Conservation (phyloP, 2,797 vertebrate species). For the Aeoliscus strigatus region DNA sequence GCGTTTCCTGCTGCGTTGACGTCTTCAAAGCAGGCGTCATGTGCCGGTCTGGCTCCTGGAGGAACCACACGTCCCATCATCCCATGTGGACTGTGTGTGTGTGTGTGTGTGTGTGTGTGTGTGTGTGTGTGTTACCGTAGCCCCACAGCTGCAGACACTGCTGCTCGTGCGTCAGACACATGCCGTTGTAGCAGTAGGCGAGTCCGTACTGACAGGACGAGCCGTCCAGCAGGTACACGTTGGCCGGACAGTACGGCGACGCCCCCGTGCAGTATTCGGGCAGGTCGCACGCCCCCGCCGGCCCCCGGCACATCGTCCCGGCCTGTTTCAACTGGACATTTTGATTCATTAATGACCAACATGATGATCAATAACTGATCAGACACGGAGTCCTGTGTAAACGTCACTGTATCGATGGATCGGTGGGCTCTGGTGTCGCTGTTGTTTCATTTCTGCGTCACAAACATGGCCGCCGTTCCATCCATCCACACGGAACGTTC, state of each 20-base stretch:
- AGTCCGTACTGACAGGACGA: conserved; percentile 75
- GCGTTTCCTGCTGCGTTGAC: conserved; percentile 88
- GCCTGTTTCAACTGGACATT: conserved; percentile 88
- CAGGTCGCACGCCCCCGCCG: conserved; percentile 86
- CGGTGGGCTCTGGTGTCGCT: too few relatives aligned
- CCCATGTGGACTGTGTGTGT: too few relatives aligned
- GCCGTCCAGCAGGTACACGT: conserved; percentile 88
- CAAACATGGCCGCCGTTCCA: too few relatives aligned
- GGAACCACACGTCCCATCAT: conserved; percentile 17
- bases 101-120: too few relatives aligned
- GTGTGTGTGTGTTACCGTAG: conserved; percentile 70
- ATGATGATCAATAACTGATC: too few relatives aligned
- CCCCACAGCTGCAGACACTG: conserved; percentile 94
- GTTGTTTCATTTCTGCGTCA: too few relatives aligned
- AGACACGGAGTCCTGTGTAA: too few relatives aligned
- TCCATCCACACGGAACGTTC: too few relatives aligned
- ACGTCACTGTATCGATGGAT: too few relatives aligned
- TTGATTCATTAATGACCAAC: too few relatives aligned
- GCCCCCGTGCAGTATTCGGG: conserved; percentile 91
- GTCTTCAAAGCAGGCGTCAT: conserved; percentile 84
- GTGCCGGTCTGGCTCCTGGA: conserved; percentile 86
- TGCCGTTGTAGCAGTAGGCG: conserved; percentile 89
- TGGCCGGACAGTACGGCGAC: conserved; percentile 85
- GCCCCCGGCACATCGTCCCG: conserved; percentile 83
- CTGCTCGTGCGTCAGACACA: conserved; percentile 88